These are phyloP conservation scores for Fulmarus glacialis DNA, from an alignment of 2,113 vertebrate species.

Conservation along the genomic window DNA sequence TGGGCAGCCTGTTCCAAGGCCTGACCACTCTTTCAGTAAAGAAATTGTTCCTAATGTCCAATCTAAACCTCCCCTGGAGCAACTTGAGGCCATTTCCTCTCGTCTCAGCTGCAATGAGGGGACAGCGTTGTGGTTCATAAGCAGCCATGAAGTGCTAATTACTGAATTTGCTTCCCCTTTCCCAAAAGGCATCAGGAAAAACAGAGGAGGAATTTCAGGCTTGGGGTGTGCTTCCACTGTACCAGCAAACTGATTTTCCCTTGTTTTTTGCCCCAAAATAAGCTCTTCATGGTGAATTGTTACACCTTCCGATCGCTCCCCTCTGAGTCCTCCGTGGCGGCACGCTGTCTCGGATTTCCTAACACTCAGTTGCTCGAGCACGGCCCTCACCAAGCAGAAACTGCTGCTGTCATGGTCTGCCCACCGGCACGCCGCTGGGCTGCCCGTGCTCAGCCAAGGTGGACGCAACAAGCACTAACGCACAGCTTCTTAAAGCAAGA, in stretches of 20 bases:
- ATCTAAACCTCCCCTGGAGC: no score
- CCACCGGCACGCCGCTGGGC: fast-evolving
- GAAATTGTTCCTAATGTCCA: no score
- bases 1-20: no score
- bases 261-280: neutral
- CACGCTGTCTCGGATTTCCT: neutral
- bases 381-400: neutral
- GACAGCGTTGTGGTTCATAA: neutral
- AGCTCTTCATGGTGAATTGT: neutral
- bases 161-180: neutral
- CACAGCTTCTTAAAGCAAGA: neutral
- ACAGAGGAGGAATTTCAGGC: neutral
- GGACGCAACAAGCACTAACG: neutral
- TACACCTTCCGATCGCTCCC: no score
- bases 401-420: fast-evolving
- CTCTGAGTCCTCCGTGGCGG: neutral
- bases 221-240: no score
- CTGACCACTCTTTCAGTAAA: no score
- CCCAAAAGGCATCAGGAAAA: neutral
- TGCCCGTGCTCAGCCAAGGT: fast-evolving
- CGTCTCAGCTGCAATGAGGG: no score
- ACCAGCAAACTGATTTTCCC: neutral
- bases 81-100: no score
- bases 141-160: neutral
- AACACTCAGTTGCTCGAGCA: neutral